Percentiles rank a stretch among this genome's conserved stretches.
These are phyloP conservation scores for Istiophorus platypterus DNA, from an alignment of 2,113 vertebrate genomes.

Conservation along the genomic window DNA sequence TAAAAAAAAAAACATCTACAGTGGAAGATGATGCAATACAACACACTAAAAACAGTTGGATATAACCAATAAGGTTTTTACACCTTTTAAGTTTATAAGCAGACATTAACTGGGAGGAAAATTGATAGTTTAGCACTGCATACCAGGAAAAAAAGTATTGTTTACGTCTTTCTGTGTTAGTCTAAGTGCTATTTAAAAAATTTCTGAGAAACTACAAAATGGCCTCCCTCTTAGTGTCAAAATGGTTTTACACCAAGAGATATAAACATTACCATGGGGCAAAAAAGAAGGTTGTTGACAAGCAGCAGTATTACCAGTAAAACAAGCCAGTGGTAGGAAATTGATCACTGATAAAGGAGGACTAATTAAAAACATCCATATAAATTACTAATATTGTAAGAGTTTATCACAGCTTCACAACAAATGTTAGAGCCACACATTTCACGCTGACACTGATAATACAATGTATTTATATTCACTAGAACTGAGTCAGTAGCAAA, in stretches of 20 bases:
- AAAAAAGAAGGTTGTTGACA: not conserved
- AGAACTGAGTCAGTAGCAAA: not conserved
- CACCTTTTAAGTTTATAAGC: not conserved
- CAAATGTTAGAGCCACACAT: not conserved
- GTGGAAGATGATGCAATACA: not conserved
- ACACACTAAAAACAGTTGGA: not conserved
- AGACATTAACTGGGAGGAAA: not conserved
- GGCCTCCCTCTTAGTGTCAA: no score
- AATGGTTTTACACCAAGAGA: not conserved
- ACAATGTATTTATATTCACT: not conserved
- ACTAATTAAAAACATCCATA: not conserved
- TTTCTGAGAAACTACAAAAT: not conserved
- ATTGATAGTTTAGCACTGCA: not conserved
- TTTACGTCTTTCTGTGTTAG: conserved; percentile 7
- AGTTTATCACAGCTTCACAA: not conserved
- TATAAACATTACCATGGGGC: not conserved
- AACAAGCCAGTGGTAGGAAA: not conserved
- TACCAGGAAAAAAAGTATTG: conserved; percentile 15
- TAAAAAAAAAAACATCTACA: no score
- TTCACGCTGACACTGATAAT: no score
- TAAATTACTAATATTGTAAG: not conserved
- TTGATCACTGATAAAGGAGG: not conserved
- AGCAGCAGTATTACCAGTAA: not conserved
- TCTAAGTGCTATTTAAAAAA: conserved; percentile 4
- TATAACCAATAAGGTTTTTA: not conserved